phyloP scores from a whole-genome alignment of 2,113 vertebrate genomes.

The Cyphomyrus plagiostoma region DNA sequence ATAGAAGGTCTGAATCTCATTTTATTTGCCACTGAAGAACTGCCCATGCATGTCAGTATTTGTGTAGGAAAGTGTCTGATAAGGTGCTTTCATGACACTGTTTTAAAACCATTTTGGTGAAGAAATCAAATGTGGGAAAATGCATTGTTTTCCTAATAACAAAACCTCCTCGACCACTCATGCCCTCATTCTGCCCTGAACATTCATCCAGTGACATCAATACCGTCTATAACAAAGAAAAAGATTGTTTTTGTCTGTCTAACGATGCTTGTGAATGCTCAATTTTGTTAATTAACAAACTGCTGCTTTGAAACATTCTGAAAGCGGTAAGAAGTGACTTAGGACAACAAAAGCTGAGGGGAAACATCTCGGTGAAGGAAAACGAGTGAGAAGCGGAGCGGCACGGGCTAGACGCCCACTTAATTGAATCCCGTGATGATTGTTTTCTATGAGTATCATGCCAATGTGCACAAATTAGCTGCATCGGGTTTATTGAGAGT shows the following conservation, averaged over 20 bases:
- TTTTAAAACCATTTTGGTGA: not conserved
- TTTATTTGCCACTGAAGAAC: not conserved
- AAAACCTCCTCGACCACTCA: not conserved
- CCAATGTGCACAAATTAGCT: not conserved
- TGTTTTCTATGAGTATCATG: not conserved
- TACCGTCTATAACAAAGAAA: not conserved
- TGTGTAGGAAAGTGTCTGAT: not conserved
- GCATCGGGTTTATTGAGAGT: conserved; percentile 11
- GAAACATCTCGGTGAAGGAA: not conserved
- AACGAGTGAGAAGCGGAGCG: not conserved
- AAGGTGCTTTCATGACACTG: not conserved
- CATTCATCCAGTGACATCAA: not conserved
- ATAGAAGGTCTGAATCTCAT: not conserved
- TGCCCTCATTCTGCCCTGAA: not conserved
- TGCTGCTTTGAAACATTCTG: not conserved
- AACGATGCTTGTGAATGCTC: not conserved
- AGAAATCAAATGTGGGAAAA: not conserved
- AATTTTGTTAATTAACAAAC: not conserved
- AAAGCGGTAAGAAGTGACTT: not conserved
- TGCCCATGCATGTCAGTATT: not conserved
- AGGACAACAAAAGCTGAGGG: not conserved
- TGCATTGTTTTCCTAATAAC: not conserved
- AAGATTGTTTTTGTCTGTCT: not conserved
- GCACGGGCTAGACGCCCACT: not conserved
- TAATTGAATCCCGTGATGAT: conserved; percentile 10